These are phyloP conservation scores for Trichacis sp. DNA, from an alignment of 2,888 invertebrate genomes.

Conservation along the genomic window DNA sequence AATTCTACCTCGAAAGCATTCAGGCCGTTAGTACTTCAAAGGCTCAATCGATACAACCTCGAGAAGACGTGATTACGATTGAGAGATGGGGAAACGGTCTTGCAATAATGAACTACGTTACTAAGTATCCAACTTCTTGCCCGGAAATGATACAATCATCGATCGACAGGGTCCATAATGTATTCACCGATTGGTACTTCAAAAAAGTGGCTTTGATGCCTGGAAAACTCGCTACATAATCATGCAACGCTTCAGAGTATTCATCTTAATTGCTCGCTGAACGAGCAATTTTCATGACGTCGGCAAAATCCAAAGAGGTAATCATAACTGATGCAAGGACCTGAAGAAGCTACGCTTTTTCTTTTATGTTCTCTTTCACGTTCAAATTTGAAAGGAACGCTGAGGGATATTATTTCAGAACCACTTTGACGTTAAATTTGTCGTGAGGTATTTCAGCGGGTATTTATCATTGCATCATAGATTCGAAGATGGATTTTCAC, in stretches of 20 bases:
- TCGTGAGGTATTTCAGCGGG: too few species aligned
- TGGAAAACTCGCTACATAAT: neutral
- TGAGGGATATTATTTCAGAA: too few species aligned
- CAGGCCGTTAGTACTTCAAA: slow-evolving; percentile 26
- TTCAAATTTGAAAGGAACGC: too few species aligned
- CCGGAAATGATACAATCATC: slow-evolving; percentile 30
- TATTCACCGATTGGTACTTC: slow-evolving; percentile 1
- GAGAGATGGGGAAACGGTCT: slow-evolving; percentile 35
- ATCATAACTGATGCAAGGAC: neutral
- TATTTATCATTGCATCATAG: too few species aligned
- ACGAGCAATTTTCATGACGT: slow-evolving; percentile 16
- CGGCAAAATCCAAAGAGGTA: slow-evolving; percentile 2
- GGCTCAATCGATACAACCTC: slow-evolving; percentile 35
- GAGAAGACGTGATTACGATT: slow-evolving; percentile 35
- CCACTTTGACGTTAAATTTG: too few species aligned
- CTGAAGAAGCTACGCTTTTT: too few species aligned
- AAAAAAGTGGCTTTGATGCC: slow-evolving; percentile 8
- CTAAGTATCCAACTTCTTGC: slow-evolving; percentile 39
- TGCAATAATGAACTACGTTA: slow-evolving; percentile 37
- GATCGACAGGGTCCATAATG: slow-evolving; percentile 33
- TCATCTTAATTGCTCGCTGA: slow-evolving; percentile 28
- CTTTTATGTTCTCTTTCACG: too few species aligned
- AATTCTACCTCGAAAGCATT: too few species aligned
- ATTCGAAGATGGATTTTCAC: too few species aligned
- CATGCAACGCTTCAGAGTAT: neutral